Percentiles rank a stretch among this genome's conserved stretches.
Evolutionary conservation across 2,113 vertebrate genomes (phyloP).

Genomic region (Puma concolor): DNA sequence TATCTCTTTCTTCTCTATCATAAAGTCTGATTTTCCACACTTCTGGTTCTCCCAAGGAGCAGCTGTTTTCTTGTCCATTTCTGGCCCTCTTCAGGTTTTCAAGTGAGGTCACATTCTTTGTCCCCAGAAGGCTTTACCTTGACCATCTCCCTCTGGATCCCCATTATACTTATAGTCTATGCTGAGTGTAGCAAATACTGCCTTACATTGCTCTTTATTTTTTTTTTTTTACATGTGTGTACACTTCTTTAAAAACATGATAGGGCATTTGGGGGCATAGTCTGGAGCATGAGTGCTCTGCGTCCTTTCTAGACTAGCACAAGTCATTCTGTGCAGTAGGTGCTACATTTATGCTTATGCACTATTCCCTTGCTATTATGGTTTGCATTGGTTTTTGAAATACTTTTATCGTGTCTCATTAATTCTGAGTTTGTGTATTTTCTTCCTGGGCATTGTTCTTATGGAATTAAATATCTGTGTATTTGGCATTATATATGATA

Average conservation of each 20-base stretch:
- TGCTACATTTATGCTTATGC: neutral
- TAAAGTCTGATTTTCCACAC: neutral
- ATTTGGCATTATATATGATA: neutral
- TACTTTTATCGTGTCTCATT: neutral
- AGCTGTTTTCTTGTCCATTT: neutral
- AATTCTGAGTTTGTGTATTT: neutral
- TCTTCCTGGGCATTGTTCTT: neutral
- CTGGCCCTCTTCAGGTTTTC: neutral
- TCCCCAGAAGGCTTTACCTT: neutral
- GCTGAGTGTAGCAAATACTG: neutral
- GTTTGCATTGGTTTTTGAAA: conserved; percentile 4
- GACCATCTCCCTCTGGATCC: neutral
- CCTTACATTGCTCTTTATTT: neutral
- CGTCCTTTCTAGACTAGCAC: neutral
- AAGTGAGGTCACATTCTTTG: neutral
- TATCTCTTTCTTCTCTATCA: neutral
- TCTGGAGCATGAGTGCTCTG: neutral
- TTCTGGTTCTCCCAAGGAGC: neutral
- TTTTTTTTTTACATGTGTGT: neutral
- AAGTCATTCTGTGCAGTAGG: neutral
- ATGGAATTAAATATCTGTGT: neutral
- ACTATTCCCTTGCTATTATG: neutral
- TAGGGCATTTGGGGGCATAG: neutral
- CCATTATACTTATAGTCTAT: neutral
- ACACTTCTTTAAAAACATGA: neutral